A percentile compares a stretch with the other conserved stretches of the same genome.
phyloP scores from a whole-genome alignment of 2,113 vertebrate species.

The Saiga tatarica region DNA sequence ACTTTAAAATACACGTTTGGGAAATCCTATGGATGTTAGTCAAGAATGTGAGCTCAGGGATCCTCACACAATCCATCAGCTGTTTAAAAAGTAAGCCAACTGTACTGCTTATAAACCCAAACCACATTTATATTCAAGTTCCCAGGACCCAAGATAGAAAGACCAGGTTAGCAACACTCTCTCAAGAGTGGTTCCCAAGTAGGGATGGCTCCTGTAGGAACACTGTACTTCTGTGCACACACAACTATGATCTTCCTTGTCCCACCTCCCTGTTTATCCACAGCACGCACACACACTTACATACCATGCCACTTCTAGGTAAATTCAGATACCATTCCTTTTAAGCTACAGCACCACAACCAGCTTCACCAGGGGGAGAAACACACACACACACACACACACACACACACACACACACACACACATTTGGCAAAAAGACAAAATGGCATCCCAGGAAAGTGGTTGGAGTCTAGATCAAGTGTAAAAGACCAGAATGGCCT shows the following conservation, averaged over 20 bases:
- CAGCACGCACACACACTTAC: neutral
- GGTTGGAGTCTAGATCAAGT: neutral
- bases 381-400: neutral
- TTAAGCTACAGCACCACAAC: neutral
- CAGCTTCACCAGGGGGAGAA: neutral
- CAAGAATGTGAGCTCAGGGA: neutral
- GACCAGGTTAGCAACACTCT: neutral
- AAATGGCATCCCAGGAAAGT: neutral
- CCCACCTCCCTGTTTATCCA: neutral
- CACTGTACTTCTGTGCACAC: neutral
- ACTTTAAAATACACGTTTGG: neutral
- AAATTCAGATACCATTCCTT: neutral
- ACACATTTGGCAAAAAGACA: neutral
- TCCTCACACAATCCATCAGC: neutral
- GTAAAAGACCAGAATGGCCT: neutral
- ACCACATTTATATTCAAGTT: neutral
- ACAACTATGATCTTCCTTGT: neutral
- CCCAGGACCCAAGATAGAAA: neutral
- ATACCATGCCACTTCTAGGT: neutral
- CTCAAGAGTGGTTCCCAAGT: neutral
- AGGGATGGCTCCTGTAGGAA: too few relatives aligned
- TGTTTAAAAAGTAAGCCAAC: neutral
- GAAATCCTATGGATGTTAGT: neutral
- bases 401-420: neutral
- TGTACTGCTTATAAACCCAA: neutral